Percentiles rank a stretch among this genome's conserved stretches.
These are phyloP conservation scores for Drosophila quasianomalipes DNA, from an alignment of 2,888 invertebrate species.

Conservation along the genomic window DNA sequence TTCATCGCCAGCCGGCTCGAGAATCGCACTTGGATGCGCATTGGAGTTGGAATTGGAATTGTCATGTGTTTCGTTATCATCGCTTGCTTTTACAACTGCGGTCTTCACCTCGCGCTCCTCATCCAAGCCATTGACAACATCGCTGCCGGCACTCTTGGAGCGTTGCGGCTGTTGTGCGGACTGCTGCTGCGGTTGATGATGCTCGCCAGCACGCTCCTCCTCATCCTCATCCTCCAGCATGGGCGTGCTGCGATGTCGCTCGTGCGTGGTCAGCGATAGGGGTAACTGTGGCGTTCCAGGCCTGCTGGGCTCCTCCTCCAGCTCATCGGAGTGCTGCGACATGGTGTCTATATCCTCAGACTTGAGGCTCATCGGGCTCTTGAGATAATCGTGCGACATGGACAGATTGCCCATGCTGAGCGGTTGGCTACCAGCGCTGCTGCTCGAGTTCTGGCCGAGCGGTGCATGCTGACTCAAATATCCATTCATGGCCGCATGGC, in stretches of 20 bases:
- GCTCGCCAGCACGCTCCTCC: conserved; percentile 36
- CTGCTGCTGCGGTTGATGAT: conserved; percentile 37
- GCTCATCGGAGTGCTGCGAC: conserved; percentile 89
- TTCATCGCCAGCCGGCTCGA: conserved; percentile 35
- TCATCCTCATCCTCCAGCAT: conserved; percentile 71
- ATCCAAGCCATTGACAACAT: conserved; percentile 64
- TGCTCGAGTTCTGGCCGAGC: conserved; percentile 80
- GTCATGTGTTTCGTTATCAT: conserved; percentile 36
- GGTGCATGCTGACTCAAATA: conserved; percentile 84
- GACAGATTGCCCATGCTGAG: conserved; percentile 85
- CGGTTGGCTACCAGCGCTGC: conserved; percentile 79
- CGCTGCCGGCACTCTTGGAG: conserved; percentile 61
- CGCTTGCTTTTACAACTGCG: conserved; percentile 22
- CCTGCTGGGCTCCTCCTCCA: conserved; percentile 88
- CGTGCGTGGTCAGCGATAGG: conserved; percentile 89
- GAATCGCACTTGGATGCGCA: conserved; percentile 17
- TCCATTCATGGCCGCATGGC: conserved; percentile 84
- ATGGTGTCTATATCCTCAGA: conserved; percentile 89
- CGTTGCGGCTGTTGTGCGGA: conserved; percentile 39
- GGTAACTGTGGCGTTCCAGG: conserved; percentile 90
- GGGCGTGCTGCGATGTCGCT: conserved; percentile 83
- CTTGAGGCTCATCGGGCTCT: conserved; percentile 88
- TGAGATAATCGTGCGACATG: conserved; percentile 89
- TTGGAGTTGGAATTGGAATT: conserved; percentile 58
- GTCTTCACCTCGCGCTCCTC: conserved; percentile 66